Base-by-base conservation (phyloP, 2,797 vertebrate genomes). In the Astyanax mexicanus region DNA sequence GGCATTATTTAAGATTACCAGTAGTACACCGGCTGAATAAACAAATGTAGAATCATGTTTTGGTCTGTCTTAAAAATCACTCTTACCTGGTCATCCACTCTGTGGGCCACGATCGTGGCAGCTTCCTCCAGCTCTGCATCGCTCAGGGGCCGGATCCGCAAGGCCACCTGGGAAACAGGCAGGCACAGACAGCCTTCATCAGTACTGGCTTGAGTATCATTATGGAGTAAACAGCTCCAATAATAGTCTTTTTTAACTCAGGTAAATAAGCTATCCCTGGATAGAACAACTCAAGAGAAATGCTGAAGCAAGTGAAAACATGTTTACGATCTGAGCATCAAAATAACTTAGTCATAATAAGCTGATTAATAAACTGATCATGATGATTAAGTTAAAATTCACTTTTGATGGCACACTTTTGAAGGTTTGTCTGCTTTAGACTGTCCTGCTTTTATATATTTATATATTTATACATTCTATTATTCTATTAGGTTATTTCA, bases 111-210 rank as follows among this genome's bases (percentile, higher is more conserved):
- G 55, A 94, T 90, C 0, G 93, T 88, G 57, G 96, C 95, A 47
- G 90, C 91, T 83, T 96, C 95, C 49, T 95, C 96, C 84, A 94
- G 89, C 86, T 98, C 96, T 0, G 91, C 89, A 80, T 93, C 89
- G 7, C 93, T 98, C 85, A 96, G 90, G 44, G 97, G 96, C 55
- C 96, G 93, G 81, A 98, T 92, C 80, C 96, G 92, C 83, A 98
- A 91, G 3, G 95, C 96, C 77, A 98, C 97, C 96, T 98, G 88
- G 2, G 9, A 79, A 44, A 69, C 17, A 66, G 15, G 72, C 23
- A 82, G 1, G 67, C 4, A 71, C 23, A 38, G 29, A 70, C 1
- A 29, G 25, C 51, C 19, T 54, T 12, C 23, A 23, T 54, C 23
- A 54, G 10, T 8, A 11, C 54, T 57, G 52, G 38, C 1, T n/a